Evolutionary conservation across 2,797 vertebrate genomes (phyloP), one percentile per base, ranked within the genome.

Genomic region (Chaetophractus vellerosus): DNA sequence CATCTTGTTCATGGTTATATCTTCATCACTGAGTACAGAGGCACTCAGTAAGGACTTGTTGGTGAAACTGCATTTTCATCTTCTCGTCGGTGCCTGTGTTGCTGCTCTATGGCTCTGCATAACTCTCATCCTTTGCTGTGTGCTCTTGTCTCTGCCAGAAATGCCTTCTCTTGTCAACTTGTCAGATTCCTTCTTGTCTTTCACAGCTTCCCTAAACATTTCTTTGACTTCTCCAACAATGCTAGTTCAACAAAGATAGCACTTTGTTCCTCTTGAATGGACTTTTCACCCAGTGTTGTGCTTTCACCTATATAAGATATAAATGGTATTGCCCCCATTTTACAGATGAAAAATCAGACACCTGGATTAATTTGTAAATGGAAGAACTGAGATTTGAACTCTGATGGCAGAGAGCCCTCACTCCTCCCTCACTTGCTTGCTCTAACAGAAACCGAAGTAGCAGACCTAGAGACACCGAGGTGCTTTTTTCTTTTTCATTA

Each of bases 151-250:
- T 85, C 19, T 88, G 24, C 24, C 36, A 55, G 11, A 75, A 61
- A 59, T 3, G 33, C 41, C 38, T 66, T 89, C 63, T 79, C 64
- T 68, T 64, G 31, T n/a, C 24, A 81, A 10, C 33, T 78, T 90
- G 9, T 57, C 63, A 78, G 9, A 28, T 82, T 74, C n/a, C 23
- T 93, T 96, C 63, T 93, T 72, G 36, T 80, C 28, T 24, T 88
- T 88, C 84, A 76, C 50, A 12, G 55, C n/a, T 84, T 85, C 64
- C 80, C 38, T 88, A 28, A 91, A n/a, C 55, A 84, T 45, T 88
- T 94, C 12, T 82, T 90, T 57, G 66, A 93, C 61, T 72, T 95
- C 48, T n/a, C 15, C 26, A 87, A 66, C 41, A 93, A 71, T 80
- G 45, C 36, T 75, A 15, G 31, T 95, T 95, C 68, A 85, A 16